These are phyloP conservation scores for Toxonevra muliebris DNA, from an alignment of 2,888 invertebrate genomes.

Conservation along the genomic window DNA sequence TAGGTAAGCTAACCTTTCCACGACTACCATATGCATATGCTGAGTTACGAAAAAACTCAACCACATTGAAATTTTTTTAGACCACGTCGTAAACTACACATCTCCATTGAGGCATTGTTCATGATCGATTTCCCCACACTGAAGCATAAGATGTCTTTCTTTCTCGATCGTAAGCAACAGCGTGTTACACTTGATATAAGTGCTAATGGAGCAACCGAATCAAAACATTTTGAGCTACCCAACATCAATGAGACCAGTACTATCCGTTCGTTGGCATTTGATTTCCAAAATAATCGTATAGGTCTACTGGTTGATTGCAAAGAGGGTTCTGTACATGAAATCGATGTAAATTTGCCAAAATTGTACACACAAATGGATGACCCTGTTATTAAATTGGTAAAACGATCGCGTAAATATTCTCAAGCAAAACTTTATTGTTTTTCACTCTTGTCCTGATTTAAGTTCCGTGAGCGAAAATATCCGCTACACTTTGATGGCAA, in stretches of 20 bases:
- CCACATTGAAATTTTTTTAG: slow-evolving; percentile 40
- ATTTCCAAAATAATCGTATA: slow-evolving; percentile 62
- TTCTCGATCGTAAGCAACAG: slow-evolving; percentile 64
- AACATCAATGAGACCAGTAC: slow-evolving; percentile 65
- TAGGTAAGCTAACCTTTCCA: slow-evolving; percentile 50
- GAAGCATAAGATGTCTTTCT: slow-evolving; percentile 65
- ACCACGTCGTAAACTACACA: slow-evolving; percentile 64
- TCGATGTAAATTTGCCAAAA: slow-evolving; percentile 62
- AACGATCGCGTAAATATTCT: slow-evolving; percentile 26
- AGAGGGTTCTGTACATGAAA: slow-evolving; percentile 60
- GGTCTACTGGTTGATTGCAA: slow-evolving; percentile 63
- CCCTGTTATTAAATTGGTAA: slow-evolving; percentile 63
- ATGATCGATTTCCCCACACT: slow-evolving; percentile 65
- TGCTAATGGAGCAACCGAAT: slow-evolving; percentile 59
- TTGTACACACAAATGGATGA: slow-evolving; percentile 65
- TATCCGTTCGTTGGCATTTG: slow-evolving; percentile 62
- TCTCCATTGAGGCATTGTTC: slow-evolving; percentile 64
- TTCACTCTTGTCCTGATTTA: slow-evolving; percentile 1
- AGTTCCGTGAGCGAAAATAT: slow-evolving; percentile 65
- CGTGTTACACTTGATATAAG: slow-evolving; percentile 63
- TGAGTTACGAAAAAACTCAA: no score
- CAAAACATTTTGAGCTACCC: slow-evolving; percentile 63
- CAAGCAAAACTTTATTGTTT: no score
- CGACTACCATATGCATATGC: not conserved
- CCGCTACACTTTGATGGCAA: slow-evolving; percentile 63